A percentile compares a stretch with the other conserved stretches of the same genome.
These are phyloP conservation scores for Torymus aiolomorphi DNA, from an alignment of 2,888 invertebrate species.

Conservation along the genomic window DNA sequence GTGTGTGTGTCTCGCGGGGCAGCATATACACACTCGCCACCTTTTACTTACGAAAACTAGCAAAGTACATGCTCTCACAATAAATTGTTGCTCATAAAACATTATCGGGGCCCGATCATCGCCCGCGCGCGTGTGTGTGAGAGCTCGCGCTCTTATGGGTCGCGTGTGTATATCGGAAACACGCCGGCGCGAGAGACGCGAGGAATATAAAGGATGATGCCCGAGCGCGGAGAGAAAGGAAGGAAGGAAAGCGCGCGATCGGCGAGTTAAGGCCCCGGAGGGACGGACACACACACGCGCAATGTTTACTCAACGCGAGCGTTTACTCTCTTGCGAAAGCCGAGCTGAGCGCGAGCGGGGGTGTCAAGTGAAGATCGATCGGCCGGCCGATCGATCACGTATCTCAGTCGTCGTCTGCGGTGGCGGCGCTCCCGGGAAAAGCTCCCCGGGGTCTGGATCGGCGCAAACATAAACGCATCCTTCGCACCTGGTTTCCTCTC, in stretches of 20 bases:
- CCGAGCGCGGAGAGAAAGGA: not conserved
- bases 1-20: slow-evolving; percentile 9
- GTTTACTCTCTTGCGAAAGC: slow-evolving; percentile 1
- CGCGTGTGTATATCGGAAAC: slow-evolving; percentile 26
- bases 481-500: slow-evolving; percentile 17
- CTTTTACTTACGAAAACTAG: slow-evolving; percentile 57
- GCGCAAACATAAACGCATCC: slow-evolving; percentile 11
- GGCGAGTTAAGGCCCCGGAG: not conserved
- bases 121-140: not conserved
- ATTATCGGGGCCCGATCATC: slow-evolving; percentile 52
- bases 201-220: no score
- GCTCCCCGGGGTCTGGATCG: slow-evolving; percentile 6
- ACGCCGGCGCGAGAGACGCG: not conserved
- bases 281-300: not conserved
- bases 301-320: not conserved
- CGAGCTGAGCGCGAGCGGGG: not conserved
- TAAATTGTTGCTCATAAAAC: slow-evolving; percentile 56
- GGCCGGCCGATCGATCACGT: not conserved
- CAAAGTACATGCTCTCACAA: slow-evolving; percentile 55
- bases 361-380: slow-evolving; percentile 19
- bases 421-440: not conserved
- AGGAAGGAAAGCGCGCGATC: slow-evolving; percentile 3
- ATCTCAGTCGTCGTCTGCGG: not conserved
- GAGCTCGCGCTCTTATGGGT: not conserved
- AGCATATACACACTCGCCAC: slow-evolving; percentile 42